phyloP scores from a whole-genome alignment of 2,113 vertebrate species.

The Tamias sibiricus region DNA sequence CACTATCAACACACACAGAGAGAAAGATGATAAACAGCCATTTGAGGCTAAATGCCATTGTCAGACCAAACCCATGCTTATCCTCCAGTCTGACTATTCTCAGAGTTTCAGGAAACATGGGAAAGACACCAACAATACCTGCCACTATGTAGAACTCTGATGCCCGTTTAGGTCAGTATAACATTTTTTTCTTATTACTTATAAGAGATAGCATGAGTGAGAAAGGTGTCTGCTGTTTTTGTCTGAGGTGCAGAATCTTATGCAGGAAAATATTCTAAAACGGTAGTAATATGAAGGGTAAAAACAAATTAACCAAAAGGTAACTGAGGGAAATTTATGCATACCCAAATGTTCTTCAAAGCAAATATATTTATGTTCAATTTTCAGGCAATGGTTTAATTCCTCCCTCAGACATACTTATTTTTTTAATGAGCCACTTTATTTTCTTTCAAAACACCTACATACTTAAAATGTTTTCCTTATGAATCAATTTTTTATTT shows the following conservation, averaged over 20 bases:
- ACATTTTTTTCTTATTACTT: not conserved
- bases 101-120: not conserved
- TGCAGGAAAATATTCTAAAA: not conserved
- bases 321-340: not conserved
- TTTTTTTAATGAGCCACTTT: slow-evolving; percentile 52
- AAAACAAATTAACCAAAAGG: not conserved
- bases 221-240: not conserved
- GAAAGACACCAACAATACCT: not conserved
- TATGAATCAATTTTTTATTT: slow-evolving; percentile 80
- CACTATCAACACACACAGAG: not conserved
- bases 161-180: not conserved
- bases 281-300: not conserved
- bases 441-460: slow-evolving; percentile 80
- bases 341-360: slow-evolving; percentile 16
- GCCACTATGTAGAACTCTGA: not conserved
- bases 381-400: not conserved
- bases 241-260: not conserved
- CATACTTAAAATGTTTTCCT: slow-evolving; percentile 81
- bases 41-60: not conserved
- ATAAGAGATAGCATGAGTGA: not conserved
- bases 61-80: not conserved
- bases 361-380: not conserved
- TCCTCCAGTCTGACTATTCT: not conserved
- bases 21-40: not conserved
- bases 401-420: slow-evolving; percentile 44